Evolutionary conservation across 2,888 invertebrate species (phyloP), one percentile per base, ranked within the genome.

Genomic region (Linhomoeus sp.): DNA sequence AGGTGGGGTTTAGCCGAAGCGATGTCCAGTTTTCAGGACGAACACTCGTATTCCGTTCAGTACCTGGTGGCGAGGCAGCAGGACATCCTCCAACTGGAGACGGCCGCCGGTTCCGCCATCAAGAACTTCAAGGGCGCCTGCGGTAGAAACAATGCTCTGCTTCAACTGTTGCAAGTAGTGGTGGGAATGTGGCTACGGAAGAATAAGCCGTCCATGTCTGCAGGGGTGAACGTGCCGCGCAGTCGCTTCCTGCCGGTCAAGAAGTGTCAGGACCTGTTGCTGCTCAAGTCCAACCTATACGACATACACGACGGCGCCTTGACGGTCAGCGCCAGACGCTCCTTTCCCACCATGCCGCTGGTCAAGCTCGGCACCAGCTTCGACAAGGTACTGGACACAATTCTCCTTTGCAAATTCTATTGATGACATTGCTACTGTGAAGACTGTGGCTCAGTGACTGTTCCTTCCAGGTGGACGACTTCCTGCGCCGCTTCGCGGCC

Each of bases 71-170:
- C n/a, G n/a, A n/a, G n/a, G n/a, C n/a, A n/a, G n/a, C n/a, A 83
- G 22, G 90, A 97, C 63, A 83, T 99, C 0, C 82, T 99, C 50
- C 97, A 99, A 63, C 67, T 99, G 55, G 97, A 99, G 68, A 97
- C 94, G 0, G 97, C 97, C n/a, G 94, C 92, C 0, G 97, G 97
- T 49, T 88, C 97, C 0, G 97, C 97, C 0, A 94, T 99, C 81
- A 94, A 97, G 70, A 82, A 81, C 53, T 99, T 99, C 66, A 85
- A 29, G 12, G 29, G 29, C 29, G 29, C 29, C 12, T 29, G 29
- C 29, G 29, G 29, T 29, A n/a, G n/a, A n/a, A n/a, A n/a, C n/a
- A n/a, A n/a, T n/a, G n/a, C n/a, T n/a, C n/a, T n/a, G n/a, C n/a
- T n/a, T n/a, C n/a, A n/a, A n/a, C n/a, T n/a, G n/a, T n/a, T n/a